Base-by-base conservation (phyloP, 2,888 invertebrate genomes). In the Lepidocyrtinus sp. region DNA sequence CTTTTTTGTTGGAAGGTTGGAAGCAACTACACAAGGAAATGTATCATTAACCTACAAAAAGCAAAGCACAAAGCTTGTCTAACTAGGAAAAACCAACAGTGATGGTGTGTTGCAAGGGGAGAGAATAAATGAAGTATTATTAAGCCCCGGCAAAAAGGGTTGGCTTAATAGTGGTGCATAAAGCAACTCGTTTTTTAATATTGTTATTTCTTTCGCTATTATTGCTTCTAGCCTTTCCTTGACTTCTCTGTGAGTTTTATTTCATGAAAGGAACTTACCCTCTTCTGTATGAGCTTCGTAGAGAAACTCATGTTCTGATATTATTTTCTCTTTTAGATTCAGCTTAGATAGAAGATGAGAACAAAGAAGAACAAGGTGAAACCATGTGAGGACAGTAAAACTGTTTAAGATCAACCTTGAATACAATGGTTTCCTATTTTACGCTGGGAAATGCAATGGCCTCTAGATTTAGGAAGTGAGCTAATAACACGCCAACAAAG, bases 351-450 rank as follows among this genome's bases (percentile, higher is more conserved):
- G 36, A n/a, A n/a, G 55, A 55, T 55, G 55, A 17, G 55, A 55
- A 55, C 55, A 55, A 55, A 55, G 55, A 55, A n/a, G 55, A 55
- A 55, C 68, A 68, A 68, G 24, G 21, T 21, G 46, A 50, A 50
- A n/a, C 19, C 59, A 21, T 12, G 36, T 9, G 36, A 21, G 21
- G 25, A 17, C 25, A 69, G 50, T 3, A 22, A 22, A 68, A 25
- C 15, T 36, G 55, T 55, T 55, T 17, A 9, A n/a, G 12, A 76
- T 76, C 64, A 78, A 75, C 80, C 80, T 80, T 80, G 80, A 80
- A 80, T 75, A 45, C 74, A 75, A 75, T 75, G 61, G 80, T 70
- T 75, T 79, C 74, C 71, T 80, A 36, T n/a, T 55, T 70, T 73
- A 65, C 72, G 68, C 63, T 62, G 74, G 55, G 61, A 74, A 80